Percentiles rank a stretch among this genome's conserved stretches.
Evolutionary conservation across 2,888 invertebrate species (phyloP).

Genomic region (Trypoxylon attenuatum): DNA sequence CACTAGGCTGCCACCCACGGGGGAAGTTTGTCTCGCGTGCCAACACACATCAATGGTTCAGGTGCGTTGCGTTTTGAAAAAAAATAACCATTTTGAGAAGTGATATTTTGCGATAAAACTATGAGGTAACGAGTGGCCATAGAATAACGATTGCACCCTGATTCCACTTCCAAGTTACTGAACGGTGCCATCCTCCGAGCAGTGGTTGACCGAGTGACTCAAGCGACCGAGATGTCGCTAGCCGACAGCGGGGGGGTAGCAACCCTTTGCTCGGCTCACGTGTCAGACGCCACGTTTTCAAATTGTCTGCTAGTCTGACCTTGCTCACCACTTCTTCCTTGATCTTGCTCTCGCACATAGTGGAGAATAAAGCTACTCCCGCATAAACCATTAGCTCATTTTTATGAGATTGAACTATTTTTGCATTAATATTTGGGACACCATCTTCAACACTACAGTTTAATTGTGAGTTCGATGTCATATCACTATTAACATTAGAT

Average conservation of each 20-base stretch:
- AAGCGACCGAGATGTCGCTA: constrained; percentile 47
- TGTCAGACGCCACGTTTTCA: constrained; percentile 6
- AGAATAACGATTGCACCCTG: too few species aligned
- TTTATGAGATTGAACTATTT: too few species aligned
- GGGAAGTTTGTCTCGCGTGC: constrained; percentile 57
- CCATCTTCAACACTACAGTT: too few species aligned
- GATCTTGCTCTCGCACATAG: constrained; percentile 11
- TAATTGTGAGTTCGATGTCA: too few species aligned
- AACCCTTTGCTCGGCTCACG: constrained; percentile 19
- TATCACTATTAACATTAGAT: too few species aligned
- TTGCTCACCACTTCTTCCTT: not conserved
- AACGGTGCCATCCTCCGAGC: not conserved
- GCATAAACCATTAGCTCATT: too few species aligned
- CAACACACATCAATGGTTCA: constrained; percentile 70
- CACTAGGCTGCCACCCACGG: constrained; percentile 51
- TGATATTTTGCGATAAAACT: not conserved
- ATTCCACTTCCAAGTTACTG: too few species aligned
- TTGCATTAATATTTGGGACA: too few species aligned
- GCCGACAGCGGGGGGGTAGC: not conserved
- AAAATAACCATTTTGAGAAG: too few species aligned
- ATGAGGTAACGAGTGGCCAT: too few species aligned
- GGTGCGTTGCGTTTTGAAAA: too few species aligned
- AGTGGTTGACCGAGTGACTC: constrained; percentile 6
- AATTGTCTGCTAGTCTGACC: not conserved
- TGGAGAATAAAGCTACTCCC: too few species aligned